Evolutionary conservation across 2,797 vertebrate species (phyloP).

Genomic region (Acrocephalus scirpaceus): DNA sequence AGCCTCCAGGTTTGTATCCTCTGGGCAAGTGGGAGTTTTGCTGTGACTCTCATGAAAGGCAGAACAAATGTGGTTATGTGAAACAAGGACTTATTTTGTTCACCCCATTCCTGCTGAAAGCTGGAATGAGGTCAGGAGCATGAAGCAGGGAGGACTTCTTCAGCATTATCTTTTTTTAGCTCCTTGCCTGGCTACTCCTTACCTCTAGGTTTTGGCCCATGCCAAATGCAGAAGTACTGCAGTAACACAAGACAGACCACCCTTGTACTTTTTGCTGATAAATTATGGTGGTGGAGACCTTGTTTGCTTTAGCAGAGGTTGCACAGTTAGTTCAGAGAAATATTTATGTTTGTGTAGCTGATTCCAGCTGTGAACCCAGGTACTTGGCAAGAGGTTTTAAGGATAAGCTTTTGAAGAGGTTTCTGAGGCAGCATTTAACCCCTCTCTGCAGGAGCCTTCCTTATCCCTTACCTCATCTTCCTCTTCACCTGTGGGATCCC

Average conservation of each 20-base stretch:
- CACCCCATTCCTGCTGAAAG: not conserved
- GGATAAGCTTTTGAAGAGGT: not conserved
- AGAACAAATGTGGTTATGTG: slow-evolving; percentile 35
- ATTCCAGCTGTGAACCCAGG: not conserved
- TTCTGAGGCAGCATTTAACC: not conserved
- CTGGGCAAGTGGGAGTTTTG: slow-evolving; percentile 6
- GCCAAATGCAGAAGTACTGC: not conserved
- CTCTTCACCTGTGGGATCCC: slow-evolving; percentile 91
- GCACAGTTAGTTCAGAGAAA: not conserved
- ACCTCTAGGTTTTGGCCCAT: not conserved
- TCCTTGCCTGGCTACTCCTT: not conserved
- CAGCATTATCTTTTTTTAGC: not conserved
- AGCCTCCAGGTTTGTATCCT: slow-evolving; percentile 4
- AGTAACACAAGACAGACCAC: not conserved
- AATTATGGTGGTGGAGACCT: not conserved
- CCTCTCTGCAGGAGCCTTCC: slow-evolving; percentile 84
- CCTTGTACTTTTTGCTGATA: not conserved
- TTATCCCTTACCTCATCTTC: slow-evolving; percentile 93
- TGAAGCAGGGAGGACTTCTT: not conserved
- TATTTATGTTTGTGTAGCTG: not conserved
- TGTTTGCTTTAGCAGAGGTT: not conserved
- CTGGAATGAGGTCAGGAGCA: not conserved
- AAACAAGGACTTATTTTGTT: slow-evolving; percentile 6
- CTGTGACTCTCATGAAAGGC: not conserved
- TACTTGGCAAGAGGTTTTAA: not conserved